These are phyloP conservation scores for Poeciliopsis prolifica DNA, from an alignment of 2,113 vertebrate genomes.

Conservation along the genomic window DNA sequence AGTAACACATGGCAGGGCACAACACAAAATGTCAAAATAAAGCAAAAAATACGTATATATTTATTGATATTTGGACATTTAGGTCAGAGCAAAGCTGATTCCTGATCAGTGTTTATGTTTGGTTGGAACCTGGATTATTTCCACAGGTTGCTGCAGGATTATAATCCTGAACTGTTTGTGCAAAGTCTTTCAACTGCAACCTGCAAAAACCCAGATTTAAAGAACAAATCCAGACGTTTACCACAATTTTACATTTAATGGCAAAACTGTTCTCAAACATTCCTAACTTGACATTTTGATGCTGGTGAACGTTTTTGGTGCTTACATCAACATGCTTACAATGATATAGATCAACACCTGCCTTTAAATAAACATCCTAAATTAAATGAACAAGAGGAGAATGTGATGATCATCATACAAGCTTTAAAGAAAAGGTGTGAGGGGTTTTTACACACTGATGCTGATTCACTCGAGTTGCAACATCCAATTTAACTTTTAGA, in stretches of 20 bases:
- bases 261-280: background rate
- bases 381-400: background rate
- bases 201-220: background rate
- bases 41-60: constrained; percentile 38
- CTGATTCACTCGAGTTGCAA: background rate
- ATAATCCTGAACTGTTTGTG: constrained; percentile 8
- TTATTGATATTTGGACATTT: constrained; percentile 6
- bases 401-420: background rate
- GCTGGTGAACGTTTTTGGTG: constrained; percentile 9
- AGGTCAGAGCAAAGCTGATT: constrained; percentile 7
- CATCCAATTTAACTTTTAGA: constrained; percentile 7
- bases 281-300: background rate
- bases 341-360: background rate
- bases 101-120: background rate
- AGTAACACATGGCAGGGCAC: background rate
- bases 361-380: constrained; percentile 18
- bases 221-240: background rate
- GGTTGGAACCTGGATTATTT: background rate
- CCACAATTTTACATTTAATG: background rate
- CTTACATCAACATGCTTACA: constrained; percentile 3
- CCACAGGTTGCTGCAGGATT: background rate
- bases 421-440: constrained; percentile 4
- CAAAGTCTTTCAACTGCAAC: constrained; percentile 1
- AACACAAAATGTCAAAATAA: constrained; percentile 16
- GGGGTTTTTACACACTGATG: background rate